Conservation (phyloP, 2,113 vertebrate species). For the Vidua macroura region DNA sequence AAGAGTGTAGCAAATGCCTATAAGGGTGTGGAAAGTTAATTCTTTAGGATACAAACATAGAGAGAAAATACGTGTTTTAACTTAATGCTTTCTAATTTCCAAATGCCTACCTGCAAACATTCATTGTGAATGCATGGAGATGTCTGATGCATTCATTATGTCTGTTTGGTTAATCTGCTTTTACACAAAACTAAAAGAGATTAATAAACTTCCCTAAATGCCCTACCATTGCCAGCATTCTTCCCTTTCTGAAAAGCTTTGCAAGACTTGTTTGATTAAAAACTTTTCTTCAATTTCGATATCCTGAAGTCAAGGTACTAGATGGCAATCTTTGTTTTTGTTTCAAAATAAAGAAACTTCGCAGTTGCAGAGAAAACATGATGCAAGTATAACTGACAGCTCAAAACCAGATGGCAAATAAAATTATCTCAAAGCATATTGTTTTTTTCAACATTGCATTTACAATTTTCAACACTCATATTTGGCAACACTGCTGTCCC, state of each 20-base stretch:
- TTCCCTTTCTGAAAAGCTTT: not conserved
- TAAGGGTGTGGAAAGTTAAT: not conserved
- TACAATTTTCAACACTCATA: not conserved
- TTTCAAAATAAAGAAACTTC: constrained; percentile 42
- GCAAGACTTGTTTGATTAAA: constrained; percentile 28
- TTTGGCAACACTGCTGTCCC: constrained; percentile 20
- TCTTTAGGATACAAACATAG: not conserved
- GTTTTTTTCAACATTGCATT: constrained; percentile 54
- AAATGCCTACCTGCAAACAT: not conserved
- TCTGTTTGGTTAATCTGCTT: constrained; percentile 41
- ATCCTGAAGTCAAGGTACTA: constrained; percentile 20
- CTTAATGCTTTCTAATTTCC: not conserved
- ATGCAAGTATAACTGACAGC: constrained; percentile 38
- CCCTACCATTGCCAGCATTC: not conserved
- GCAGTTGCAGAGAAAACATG: constrained; percentile 23
- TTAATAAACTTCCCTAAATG: constrained; percentile 24
- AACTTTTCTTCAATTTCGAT: not conserved
- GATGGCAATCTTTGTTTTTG: constrained; percentile 26
- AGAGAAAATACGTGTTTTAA: not conserved
- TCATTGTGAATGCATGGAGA: constrained; percentile 2
- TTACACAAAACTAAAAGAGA: constrained; percentile 1
- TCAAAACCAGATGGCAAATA: constrained; percentile 64
- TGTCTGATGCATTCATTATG: constrained; percentile 17
- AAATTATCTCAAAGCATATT: constrained; percentile 59
- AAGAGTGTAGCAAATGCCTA: not conserved